Evolutionary conservation across 2,797 vertebrate genomes (phyloP), one percentile per base, ranked within the genome.

Genomic region (Pygocentrus nattereri): DNA sequence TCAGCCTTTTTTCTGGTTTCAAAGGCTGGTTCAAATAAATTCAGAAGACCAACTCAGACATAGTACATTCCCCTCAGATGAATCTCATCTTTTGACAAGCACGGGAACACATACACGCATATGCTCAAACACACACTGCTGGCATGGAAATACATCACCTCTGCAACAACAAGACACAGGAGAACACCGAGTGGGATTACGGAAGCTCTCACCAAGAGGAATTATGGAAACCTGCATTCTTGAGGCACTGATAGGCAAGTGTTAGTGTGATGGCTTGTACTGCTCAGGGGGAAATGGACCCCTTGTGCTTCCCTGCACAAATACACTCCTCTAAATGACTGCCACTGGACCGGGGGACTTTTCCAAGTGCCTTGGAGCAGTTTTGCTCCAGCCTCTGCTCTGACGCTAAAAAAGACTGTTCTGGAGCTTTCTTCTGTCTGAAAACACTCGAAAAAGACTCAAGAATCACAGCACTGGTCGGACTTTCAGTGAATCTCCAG

Each of bases 311-410:
- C 47, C 6, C 30, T 27, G 23, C 59, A 62, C 79, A 30, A 41
- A 49, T 21, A 18, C 86, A 59, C 31, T 84, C 84, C 87, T 85
- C 88, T 91, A 84, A 83, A 90, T 92, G 86, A 90, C 88, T 88
- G 84, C 82, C 87, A 89, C 89, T 90, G 90, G 90, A 92, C 85
- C 89, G 90, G 92, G 89, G 92, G 89, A 93, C 92, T 93, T 91
- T 96, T 96, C 95, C 94, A 98, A 98, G 97, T 98, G 97, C 97
- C 97, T 99, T 97, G 94, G 94, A 95, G 93, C 91, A 92, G 91
- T 89, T 87, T 95, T 92, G 93, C 89, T 90, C 90, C 94, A 94
- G 95, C 92, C 93, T 94, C 87, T 93, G 95, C 79, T 91, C 96
- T 94, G 94, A 95, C 96, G 93, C 94, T 93, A 76, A 93, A 95